Conservation (phyloP, 2,888 invertebrate species). For the Stenolophus ochropezus region DNA sequence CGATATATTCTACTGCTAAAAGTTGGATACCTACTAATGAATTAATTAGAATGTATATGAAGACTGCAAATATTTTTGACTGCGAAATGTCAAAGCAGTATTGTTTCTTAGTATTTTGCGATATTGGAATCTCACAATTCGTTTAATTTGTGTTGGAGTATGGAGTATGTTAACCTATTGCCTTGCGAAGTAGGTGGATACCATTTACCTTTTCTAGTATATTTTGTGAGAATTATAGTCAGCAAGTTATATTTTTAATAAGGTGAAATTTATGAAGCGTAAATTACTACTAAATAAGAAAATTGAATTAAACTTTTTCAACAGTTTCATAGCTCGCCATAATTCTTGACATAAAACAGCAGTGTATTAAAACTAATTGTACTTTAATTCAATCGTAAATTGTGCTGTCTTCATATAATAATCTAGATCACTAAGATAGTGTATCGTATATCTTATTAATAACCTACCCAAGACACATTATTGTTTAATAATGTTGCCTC, state of each 20-base stretch:
- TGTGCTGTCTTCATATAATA: constrained; percentile 47
- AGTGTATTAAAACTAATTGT: constrained; percentile 51
- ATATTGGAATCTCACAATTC: no score
- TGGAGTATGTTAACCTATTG: no score
- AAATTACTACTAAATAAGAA: constrained; percentile 22
- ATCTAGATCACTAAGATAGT: constrained; percentile 51
- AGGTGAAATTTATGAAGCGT: background rate
- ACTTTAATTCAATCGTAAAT: constrained; percentile 53
- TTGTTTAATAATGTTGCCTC: constrained; percentile 49
- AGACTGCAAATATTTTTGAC: no score
- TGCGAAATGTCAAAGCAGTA: no score
- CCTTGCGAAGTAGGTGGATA: no score
- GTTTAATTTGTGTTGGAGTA: no score
- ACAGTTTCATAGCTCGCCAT: constrained; percentile 14
- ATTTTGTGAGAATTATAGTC: no score
- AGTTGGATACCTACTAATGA: no score
- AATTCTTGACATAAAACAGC: constrained; percentile 31
- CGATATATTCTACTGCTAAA: no score
- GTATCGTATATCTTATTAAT: constrained; percentile 55
- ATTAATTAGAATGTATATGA: no score
- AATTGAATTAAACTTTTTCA: constrained; percentile 34
- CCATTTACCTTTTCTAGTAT: no score
- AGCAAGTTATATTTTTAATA: background rate
- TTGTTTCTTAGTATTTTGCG: no score
- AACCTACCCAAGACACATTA: constrained; percentile 41